Conservation (phyloP, 2,888 invertebrate genomes). For the Cenopis cana region DNA sequence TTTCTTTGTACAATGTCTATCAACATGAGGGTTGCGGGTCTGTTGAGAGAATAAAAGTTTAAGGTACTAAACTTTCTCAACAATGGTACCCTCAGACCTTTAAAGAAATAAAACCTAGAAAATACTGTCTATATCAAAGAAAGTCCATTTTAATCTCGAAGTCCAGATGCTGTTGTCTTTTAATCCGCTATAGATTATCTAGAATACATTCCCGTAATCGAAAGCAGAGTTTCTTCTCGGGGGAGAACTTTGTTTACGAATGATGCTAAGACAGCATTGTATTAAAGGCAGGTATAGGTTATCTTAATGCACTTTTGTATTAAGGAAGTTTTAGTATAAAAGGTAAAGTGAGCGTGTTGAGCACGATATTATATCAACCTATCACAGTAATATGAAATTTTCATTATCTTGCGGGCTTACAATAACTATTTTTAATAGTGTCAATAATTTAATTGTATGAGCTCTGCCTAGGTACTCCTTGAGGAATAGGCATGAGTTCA, state of each 20-base stretch:
- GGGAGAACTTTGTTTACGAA: slow-evolving; percentile 55
- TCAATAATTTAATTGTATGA: too few relatives aligned
- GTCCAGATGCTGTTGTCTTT: slow-evolving; percentile 53
- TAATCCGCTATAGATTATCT: slow-evolving; percentile 58
- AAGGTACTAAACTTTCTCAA: not conserved
- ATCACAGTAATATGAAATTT: too few relatives aligned
- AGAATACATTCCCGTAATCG: slow-evolving; percentile 56
- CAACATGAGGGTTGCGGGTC: not conserved
- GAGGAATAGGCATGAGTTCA: too few relatives aligned
- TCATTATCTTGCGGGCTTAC: too few relatives aligned
- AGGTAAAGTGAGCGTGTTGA: not conserved
- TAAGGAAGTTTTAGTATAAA: not conserved
- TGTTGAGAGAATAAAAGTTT: slow-evolving; percentile 1
- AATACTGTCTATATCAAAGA: slow-evolving; percentile 46
- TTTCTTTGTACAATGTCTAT: not conserved
- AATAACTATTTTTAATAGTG: too few relatives aligned
- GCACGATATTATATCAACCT: too few relatives aligned
- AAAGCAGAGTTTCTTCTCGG: slow-evolving; percentile 50
- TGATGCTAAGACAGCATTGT: slow-evolving; percentile 59
- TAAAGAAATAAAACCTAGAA: slow-evolving; percentile 31
- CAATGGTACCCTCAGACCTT: slow-evolving; percentile 1
- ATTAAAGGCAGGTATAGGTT: slow-evolving; percentile 50
- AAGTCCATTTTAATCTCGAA: slow-evolving; percentile 52
- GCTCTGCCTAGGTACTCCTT: too few relatives aligned
- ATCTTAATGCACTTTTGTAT: not conserved